Evolutionary conservation across 2,888 invertebrate genomes (phyloP).

Genomic region (Rhabditoides inermis): DNA sequence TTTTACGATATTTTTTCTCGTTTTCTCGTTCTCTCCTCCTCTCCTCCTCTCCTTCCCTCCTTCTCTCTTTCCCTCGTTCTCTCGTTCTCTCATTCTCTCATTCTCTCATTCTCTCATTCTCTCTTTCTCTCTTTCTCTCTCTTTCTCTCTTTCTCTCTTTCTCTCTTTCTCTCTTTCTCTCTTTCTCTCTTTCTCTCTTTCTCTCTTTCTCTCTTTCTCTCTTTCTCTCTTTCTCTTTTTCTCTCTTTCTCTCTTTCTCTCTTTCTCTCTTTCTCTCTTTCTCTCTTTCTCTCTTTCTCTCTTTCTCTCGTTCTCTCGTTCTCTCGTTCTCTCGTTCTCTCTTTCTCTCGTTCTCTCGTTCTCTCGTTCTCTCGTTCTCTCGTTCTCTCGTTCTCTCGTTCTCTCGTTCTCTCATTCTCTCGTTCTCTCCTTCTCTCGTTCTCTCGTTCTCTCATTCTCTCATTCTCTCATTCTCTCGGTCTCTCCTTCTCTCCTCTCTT

Average conservation of each 20-base stretch:
- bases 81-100: not conserved
- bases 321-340: too few relatives aligned
- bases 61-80: not conserved
- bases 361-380: too few relatives aligned
- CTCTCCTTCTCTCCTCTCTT: too few relatives aligned
- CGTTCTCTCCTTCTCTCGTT: too few relatives aligned
- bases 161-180: slow-evolving; percentile 1
- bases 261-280: slow-evolving; percentile 12
- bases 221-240: slow-evolving; percentile 4
- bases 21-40: not conserved
- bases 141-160: not conserved
- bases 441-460: too few relatives aligned
- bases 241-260: slow-evolving; percentile 8
- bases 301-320: slow-evolving; percentile 18
- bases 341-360: too few relatives aligned
- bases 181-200: not conserved
- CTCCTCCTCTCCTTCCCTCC: not conserved
- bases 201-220: not conserved
- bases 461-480: too few relatives aligned
- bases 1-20: not conserved
- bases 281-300: not conserved
- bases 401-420: too few relatives aligned
- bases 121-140: slow-evolving; percentile 3
- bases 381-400: too few relatives aligned
- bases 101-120: slow-evolving; percentile 4